Evolutionary conservation across 2,113 vertebrate genomes (phyloP).

Genomic region (Pristiophorus japonicus): DNA sequence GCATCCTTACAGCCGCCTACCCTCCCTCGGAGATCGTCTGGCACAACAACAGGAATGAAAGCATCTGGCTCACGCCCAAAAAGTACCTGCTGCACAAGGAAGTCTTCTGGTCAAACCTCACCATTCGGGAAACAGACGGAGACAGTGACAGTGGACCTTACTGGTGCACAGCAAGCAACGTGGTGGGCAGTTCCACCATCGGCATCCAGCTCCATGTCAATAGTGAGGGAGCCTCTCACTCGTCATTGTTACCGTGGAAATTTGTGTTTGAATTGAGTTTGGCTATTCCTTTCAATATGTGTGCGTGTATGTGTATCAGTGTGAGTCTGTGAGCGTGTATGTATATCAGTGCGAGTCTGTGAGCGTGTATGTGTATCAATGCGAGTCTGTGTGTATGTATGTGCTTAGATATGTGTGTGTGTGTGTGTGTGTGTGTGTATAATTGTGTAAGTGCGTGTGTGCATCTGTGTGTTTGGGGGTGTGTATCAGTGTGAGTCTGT

Average conservation of each 20-base stretch:
- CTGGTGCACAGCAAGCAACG: constrained; percentile 68
- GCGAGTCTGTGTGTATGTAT: too few relatives aligned
- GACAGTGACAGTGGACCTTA: constrained; percentile 64
- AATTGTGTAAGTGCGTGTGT: too few relatives aligned
- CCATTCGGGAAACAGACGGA: constrained; percentile 61
- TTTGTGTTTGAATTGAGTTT: not conserved
- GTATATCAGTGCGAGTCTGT: not conserved
- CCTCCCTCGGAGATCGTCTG: constrained; percentile 63
- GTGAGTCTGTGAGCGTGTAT: not conserved
- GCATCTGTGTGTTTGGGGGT: too few relatives aligned
- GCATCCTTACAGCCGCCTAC: constrained; percentile 53
- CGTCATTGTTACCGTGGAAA: not conserved
- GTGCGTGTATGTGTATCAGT: not conserved
- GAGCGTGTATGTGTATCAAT: not conserved
- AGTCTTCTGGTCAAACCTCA: constrained; percentile 64
- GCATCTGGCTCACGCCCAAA: constrained; percentile 48
- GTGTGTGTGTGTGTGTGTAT: too few relatives aligned
- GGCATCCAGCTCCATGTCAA: constrained; percentile 66
- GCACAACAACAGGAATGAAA: constrained; percentile 64
- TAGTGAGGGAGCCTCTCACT: constrained; percentile 56
- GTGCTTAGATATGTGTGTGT: too few relatives aligned
- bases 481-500: too few relatives aligned
- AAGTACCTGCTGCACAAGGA: constrained; percentile 65
- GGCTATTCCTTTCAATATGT: too few relatives aligned
- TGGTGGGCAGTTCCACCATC: constrained; percentile 67